These are phyloP conservation scores for Sebastolobus altivelis DNA, from an alignment of 2,797 vertebrate species.

Conservation along the genomic window DNA sequence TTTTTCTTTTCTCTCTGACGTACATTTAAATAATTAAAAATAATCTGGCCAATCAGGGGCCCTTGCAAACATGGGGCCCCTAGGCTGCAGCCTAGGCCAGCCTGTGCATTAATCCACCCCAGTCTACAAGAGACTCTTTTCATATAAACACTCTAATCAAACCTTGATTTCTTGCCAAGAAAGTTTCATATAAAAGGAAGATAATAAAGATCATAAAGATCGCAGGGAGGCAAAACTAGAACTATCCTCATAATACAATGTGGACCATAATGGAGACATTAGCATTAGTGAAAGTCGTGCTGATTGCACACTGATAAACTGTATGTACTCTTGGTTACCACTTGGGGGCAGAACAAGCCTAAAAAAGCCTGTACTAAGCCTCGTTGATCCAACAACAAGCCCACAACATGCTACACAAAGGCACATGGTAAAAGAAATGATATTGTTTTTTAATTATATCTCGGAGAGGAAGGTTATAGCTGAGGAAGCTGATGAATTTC, in stretches of 20 bases:
- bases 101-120: too few species aligned
- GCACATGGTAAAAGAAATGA: neutral
- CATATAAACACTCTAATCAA: neutral
- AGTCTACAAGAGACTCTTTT: neutral
- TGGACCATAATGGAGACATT: neutral
- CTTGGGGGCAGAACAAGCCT: constrained; percentile 63
- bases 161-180: neutral
- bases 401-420: neutral
- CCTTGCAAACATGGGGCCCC: too few species aligned
- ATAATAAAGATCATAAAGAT: neutral
- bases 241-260: neutral
- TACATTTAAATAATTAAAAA: too few species aligned
- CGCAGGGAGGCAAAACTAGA: neutral
- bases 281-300: neutral
- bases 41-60: too few species aligned
- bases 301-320: neutral
- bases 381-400: neutral
- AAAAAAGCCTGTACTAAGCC: neutral
- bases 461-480: neutral
- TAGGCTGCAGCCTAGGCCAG: too few species aligned
- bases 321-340: constrained; percentile 30
- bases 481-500: constrained; percentile 5
- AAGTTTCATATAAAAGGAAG: neutral
- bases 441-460: neutral
- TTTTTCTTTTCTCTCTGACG: too few species aligned